Evolutionary conservation across 2,888 invertebrate species (phyloP).

Genomic region (Trichopria drosophilae): DNA sequence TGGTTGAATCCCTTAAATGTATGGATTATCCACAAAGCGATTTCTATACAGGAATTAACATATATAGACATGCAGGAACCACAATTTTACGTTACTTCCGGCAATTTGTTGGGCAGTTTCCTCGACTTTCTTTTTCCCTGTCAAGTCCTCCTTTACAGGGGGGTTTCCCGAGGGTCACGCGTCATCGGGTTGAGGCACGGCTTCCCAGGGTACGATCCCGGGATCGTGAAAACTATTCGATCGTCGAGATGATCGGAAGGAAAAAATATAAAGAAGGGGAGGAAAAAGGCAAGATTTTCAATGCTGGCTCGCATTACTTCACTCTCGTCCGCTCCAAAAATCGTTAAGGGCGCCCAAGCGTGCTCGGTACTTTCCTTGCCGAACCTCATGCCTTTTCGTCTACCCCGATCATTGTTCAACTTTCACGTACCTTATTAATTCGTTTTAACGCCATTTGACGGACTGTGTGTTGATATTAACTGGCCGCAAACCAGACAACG

Average conservation of each 20-base stretch:
- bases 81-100: constrained; percentile 59
- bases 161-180: too few species aligned
- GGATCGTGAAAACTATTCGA: too few species aligned
- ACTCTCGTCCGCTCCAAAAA: too few species aligned
- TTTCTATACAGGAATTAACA: too few species aligned
- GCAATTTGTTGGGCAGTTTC: constrained; percentile 48
- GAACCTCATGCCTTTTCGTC: not conserved
- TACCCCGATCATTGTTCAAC: not conserved
- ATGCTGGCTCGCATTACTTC: constrained; percentile 69
- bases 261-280: too few species aligned
- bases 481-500: constrained; percentile 80
- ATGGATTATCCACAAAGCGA: too few species aligned
- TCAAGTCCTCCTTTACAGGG: too few species aligned
- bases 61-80: constrained; percentile 34
- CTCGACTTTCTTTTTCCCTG: constrained; percentile 41
- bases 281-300: constrained; percentile 60
- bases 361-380: constrained; percentile 39
- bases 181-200: too few species aligned
- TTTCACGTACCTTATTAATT: constrained; percentile 88
- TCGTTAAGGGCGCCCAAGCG: constrained; percentile 63
- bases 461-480: constrained; percentile 67
- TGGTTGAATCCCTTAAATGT: too few species aligned
- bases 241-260: too few species aligned
- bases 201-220: too few species aligned
- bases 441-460: constrained; percentile 89